Base-by-base conservation (phyloP, 2,797 vertebrate species). In the Lepilemur ruficaudatus region DNA sequence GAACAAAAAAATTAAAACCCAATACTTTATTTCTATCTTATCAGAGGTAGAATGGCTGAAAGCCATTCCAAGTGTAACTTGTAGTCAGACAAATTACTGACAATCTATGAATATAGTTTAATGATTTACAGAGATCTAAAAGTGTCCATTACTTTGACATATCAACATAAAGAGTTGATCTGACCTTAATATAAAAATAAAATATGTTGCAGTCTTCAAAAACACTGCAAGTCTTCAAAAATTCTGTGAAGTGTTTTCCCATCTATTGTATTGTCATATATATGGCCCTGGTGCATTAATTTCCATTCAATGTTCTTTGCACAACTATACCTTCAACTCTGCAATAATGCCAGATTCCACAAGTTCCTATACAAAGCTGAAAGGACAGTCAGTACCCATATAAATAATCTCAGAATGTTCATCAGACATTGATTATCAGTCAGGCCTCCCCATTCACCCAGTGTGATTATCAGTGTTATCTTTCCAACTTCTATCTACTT, bases 161-260 rank as follows among this genome's bases (percentile, higher is more conserved):
- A 94, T 46, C 18, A 5, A 79, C 69, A 92, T 92, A 63, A 94
- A 96, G 46, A 93, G 65, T 72, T 41, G 46, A 86, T 75, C 28
- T 75, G 57, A 87, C 83, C 70, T 91, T 80, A 82, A 94, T 79
- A 92, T 59, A 93, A 95, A 95, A 95, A 94, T 91, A 73, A 91
- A 91, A 65, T 61, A 86, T 55, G 65, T 76, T 41, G 10, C 13
- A 48, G 57, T 73, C 46, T 94, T 93, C 52, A 91, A 92, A 94
- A 94, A 55, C n/a, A 5, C n/a, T 78, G 25, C 22, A 63, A 46
- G 32, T 82, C 65, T 94, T 95, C 12, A 69, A 92, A 72, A 94
- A 52, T 65, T 87, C 41, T 93, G 41, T 6, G 52, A 84, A 76
- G 32, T 63, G 5, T 35, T 80, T 97, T 72, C 67, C 52, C 25